Percentiles rank a stretch among this genome's conserved stretches.
Evolutionary conservation across 2,888 invertebrate species (phyloP).

Genomic region (Eustalomyia histrio): DNA sequence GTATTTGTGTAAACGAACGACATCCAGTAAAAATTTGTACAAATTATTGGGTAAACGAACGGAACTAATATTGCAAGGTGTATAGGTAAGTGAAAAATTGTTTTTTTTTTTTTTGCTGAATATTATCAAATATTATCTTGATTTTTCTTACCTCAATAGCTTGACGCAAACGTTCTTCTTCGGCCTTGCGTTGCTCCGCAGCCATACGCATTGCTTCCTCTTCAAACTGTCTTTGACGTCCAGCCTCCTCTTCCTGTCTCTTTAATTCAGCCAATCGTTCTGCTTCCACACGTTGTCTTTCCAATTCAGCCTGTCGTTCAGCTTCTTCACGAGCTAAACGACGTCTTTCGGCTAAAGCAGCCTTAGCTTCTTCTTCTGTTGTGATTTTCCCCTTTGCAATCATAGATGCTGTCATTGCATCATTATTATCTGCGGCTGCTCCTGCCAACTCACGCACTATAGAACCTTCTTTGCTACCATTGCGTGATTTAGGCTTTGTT

Average conservation of each 20-base stretch:
- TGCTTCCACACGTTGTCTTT: conserved; percentile 86
- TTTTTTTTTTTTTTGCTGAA: too few species aligned
- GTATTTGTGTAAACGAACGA: too few species aligned
- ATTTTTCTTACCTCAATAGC: conserved; percentile 85
- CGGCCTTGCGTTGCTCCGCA: conserved; percentile 88
- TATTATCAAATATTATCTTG: too few species aligned
- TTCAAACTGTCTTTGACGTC: conserved; percentile 89
- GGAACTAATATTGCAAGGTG: too few species aligned
- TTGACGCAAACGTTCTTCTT: conserved; percentile 91
- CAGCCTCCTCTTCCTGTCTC: conserved; percentile 87
- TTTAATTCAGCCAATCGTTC: conserved; percentile 87
- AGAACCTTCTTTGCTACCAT: conserved; percentile 76
- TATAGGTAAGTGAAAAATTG: too few species aligned
- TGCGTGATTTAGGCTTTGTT: conserved; percentile 64
- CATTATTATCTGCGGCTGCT: conserved; percentile 65
- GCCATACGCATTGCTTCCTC: conserved; percentile 89
- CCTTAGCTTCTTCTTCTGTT: conserved; percentile 96
- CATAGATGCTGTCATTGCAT: conserved; percentile 82
- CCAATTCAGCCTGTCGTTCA: conserved; percentile 92
- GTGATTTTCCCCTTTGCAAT: conserved; percentile 86
- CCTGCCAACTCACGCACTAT: conserved; percentile 74
- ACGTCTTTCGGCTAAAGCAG: conserved; percentile 93
- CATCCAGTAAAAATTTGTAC: too few species aligned
- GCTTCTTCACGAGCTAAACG: conserved; percentile 94
- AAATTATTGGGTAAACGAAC: too few species aligned